phyloP scores from a whole-genome alignment of 2,113 vertebrate species.

The Gila orcuttii region DNA sequence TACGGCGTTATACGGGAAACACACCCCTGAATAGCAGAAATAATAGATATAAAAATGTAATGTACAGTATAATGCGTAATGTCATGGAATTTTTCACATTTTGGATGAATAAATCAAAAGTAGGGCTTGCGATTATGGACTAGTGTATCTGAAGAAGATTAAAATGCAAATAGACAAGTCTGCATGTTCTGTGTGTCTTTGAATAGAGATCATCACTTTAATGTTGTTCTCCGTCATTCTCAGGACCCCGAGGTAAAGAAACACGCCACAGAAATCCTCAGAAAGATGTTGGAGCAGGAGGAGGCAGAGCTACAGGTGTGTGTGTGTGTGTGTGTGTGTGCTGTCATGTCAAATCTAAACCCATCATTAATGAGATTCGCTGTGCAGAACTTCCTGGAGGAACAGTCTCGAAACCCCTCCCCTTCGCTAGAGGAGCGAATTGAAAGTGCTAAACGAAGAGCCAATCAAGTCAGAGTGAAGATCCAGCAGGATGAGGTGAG shows the following conservation, averaged over 20 bases:
- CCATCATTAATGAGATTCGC: background rate
- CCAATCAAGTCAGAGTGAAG: constrained; percentile 86
- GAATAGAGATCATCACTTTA: background rate
- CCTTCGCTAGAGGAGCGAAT: constrained; percentile 83
- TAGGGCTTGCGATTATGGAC: too few relatives aligned
- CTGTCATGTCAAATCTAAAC: background rate
- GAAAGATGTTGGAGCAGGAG: constrained; percentile 91
- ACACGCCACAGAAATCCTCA: constrained; percentile 90
- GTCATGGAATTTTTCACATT: too few relatives aligned
- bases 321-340: too few relatives aligned
- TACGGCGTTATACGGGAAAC: too few relatives aligned
- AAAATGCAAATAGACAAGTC: too few relatives aligned
- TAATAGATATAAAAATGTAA: too few relatives aligned
- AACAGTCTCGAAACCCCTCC: constrained; percentile 78
- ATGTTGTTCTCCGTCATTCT: background rate
- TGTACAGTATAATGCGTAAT: too few relatives aligned
- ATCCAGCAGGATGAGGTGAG: constrained; percentile 84
- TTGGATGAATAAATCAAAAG: too few relatives aligned
- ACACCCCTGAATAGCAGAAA: too few relatives aligned
- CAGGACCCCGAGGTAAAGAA: constrained; percentile 90
- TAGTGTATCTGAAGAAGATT: too few relatives aligned
- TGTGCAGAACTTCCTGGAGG: constrained; percentile 80
- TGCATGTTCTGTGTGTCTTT: too few relatives aligned
- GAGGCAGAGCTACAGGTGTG: constrained; percentile 88
- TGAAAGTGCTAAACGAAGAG: constrained; percentile 84